These are phyloP conservation scores for Phorcus lineatus DNA, from an alignment of 2,888 invertebrate genomes.

Conservation along the genomic window DNA sequence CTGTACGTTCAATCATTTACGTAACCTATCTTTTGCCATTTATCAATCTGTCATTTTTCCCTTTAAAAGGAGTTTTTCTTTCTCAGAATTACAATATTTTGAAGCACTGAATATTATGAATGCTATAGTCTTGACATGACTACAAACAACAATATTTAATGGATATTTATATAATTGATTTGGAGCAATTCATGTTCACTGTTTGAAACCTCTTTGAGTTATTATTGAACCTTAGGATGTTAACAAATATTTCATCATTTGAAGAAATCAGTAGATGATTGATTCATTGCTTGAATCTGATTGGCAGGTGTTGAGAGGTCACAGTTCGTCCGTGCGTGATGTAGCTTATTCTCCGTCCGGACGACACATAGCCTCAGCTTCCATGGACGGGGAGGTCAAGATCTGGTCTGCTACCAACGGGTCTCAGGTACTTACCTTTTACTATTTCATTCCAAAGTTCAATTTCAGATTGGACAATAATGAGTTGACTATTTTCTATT, in stretches of 20 bases:
- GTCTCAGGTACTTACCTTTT: conserved; percentile 57
- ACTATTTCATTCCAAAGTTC: background rate
- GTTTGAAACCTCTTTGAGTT: no score
- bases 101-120: no score
- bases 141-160: no score
- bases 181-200: no score
- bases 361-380: conserved; percentile 72
- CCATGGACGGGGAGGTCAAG: conserved; percentile 74
- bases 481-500: background rate
- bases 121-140: no score
- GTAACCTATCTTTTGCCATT: background rate
- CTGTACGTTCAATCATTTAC: conserved; percentile 61
- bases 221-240: no score
- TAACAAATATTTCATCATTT: no score
- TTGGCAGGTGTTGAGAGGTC: conserved; percentile 73
- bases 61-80: no score
- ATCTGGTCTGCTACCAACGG: conserved; percentile 73
- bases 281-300: no score
- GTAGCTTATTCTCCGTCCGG: conserved; percentile 73
- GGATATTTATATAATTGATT: no score
- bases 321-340: conserved; percentile 71
- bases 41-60: background rate
- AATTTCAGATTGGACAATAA: background rate
- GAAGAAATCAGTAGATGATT: no score
- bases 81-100: no score